Conservation (phyloP, 1,140 invertebrate species). For the Cataglyphis hispanica region DNA sequence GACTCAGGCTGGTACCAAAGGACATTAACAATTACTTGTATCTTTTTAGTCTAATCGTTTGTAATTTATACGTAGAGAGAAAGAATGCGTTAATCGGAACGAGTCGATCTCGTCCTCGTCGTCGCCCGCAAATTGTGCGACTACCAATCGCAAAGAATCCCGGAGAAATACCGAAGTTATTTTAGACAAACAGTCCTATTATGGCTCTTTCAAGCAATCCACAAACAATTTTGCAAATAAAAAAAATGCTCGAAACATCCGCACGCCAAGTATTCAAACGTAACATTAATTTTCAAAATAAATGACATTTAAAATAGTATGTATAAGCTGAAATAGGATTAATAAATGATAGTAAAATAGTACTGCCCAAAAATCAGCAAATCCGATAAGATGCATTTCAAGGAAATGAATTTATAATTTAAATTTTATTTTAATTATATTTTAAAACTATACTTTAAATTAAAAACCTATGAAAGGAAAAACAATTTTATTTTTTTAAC, state of each 20-base stretch:
- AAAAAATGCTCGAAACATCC: background rate
- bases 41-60: conserved; percentile 70
- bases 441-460: background rate
- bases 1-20: conserved; percentile 81
- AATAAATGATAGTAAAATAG: too few relatives aligned
- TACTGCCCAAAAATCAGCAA: background rate
- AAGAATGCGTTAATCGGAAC: conserved; percentile 29
- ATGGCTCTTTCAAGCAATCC: conserved; percentile 14
- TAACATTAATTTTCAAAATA: too few relatives aligned
- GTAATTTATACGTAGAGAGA: conserved; percentile 69
- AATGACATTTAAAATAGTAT: too few relatives aligned
- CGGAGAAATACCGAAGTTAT: background rate
- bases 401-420: background rate
- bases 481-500: background rate
- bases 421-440: background rate
- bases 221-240: background rate
- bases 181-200: background rate
- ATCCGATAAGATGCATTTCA: background rate
- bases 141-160: conserved; percentile 52
- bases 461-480: background rate
- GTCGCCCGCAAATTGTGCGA: conserved; percentile 64
- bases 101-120: conserved; percentile 30
- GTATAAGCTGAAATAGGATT: too few relatives aligned
- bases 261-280: too few relatives aligned
- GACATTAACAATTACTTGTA: conserved; percentile 72